Conservation (phyloP, 2,888 invertebrate genomes). For the Orthosia gothica region DNA sequence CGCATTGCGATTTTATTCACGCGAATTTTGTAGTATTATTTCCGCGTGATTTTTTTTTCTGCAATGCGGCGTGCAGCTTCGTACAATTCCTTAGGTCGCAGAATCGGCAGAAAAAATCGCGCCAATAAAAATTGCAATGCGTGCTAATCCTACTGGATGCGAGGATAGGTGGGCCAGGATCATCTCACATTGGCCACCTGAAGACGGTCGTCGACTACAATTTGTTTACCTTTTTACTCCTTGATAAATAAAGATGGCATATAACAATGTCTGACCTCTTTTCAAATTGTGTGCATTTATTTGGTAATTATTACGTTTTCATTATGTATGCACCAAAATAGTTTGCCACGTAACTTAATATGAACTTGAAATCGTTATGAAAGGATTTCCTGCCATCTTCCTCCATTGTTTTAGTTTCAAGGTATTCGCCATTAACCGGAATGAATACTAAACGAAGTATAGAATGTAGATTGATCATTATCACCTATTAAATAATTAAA, state of each 20-base stretch:
- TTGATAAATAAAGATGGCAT: background rate
- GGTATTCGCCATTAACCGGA: conserved; percentile 23
- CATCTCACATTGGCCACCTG: background rate
- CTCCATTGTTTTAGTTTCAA: conserved; percentile 43
- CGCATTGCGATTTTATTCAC: too few species aligned
- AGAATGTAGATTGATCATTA: conserved; percentile 3
- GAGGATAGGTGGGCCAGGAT: too few species aligned
- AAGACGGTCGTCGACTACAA: background rate
- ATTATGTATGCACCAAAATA: conserved; percentile 2
- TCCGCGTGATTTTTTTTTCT: too few species aligned
- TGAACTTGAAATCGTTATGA: conserved; percentile 49
- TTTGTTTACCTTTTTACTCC: background rate
- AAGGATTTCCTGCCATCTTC: conserved; percentile 56
- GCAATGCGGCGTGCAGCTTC: too few species aligned
- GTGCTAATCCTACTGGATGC: too few species aligned
- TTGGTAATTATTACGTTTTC: background rate
- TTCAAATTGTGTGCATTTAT: background rate
- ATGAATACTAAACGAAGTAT: conserved; percentile 17
- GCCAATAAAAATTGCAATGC: too few species aligned
- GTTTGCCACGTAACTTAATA: conserved; percentile 11
- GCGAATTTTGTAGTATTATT: too few species aligned
- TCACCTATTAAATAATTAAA: background rate
- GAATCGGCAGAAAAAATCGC: too few species aligned
- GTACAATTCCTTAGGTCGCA: too few species aligned
- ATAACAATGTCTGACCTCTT: background rate